Evolutionary conservation across 2,797 vertebrate species (phyloP).

Genomic region (Siniperca undulata): DNA sequence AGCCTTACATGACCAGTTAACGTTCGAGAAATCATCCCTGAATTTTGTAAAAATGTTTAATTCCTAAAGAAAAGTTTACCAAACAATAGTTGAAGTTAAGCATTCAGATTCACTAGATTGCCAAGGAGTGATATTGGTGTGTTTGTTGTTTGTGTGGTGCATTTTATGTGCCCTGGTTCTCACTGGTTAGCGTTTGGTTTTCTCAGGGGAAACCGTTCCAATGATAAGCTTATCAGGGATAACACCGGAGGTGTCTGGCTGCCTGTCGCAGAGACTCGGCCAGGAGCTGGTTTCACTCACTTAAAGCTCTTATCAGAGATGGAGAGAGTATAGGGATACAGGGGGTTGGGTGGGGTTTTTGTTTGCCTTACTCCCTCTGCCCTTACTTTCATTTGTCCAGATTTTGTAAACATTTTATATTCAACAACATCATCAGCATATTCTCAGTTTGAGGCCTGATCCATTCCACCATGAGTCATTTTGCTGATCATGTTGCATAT

Average conservation of each 20-base stretch:
- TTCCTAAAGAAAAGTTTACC: neutral
- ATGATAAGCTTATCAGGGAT: constrained; percentile 76
- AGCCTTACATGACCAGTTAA: too few relatives aligned
- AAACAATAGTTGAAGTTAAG: neutral
- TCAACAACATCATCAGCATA: neutral
- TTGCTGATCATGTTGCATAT: neutral
- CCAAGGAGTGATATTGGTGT: neutral
- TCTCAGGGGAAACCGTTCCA: constrained; percentile 61
- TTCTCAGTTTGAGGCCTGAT: neutral
- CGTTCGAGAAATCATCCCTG: neutral
- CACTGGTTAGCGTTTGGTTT: constrained; percentile 48
- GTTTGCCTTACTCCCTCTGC: neutral
- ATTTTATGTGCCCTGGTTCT: constrained; percentile 23
- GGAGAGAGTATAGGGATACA: constrained; percentile 3
- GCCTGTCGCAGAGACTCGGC: constrained; percentile 56
- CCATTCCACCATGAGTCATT: neutral
- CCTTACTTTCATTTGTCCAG: neutral
- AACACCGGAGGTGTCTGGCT: constrained; percentile 73
- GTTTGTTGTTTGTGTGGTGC: neutral
- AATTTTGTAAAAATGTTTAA: neutral
- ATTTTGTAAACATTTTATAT: constrained; percentile 9
- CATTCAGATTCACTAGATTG: neutral
- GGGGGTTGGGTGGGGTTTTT: constrained; percentile 13
- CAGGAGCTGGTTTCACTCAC: constrained; percentile 75
- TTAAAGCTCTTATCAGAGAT: constrained; percentile 66